A percentile compares a stretch with the other conserved stretches of the same genome.
phyloP scores from a whole-genome alignment of 1,140 invertebrate species.

The Neodiprion fabricii region DNA sequence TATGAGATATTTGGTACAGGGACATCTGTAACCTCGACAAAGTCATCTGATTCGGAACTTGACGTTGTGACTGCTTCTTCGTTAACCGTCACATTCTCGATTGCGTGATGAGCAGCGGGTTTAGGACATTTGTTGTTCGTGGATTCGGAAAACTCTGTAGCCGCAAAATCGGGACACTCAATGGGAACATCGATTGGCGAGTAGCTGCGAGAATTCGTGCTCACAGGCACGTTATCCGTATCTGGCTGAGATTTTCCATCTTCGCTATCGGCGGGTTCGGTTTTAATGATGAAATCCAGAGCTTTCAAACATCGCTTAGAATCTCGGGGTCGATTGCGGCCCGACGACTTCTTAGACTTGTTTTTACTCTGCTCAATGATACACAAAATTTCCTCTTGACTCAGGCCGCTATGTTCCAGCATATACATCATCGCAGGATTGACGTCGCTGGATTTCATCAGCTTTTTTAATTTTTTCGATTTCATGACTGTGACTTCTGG shows the following conservation, averaged over 20 bases:
- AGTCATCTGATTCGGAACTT: conserved; percentile 59
- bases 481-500: conserved; percentile 35
- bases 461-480: conserved; percentile 43
- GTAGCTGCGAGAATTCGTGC: too few relatives aligned
- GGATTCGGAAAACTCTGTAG: too few relatives aligned
- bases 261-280: conserved; percentile 25
- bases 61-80: conserved; percentile 32
- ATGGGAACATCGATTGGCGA: too few relatives aligned
- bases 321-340: neutral
- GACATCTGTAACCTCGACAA: conserved; percentile 50
- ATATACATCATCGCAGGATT: conserved; percentile 69
- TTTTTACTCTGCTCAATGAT: conserved; percentile 65
- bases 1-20: conserved; percentile 28
- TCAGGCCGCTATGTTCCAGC: conserved; percentile 76
- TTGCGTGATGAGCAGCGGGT: too few relatives aligned
- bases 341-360: conserved; percentile 40
- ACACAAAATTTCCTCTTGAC: conserved; percentile 68
- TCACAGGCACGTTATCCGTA: too few relatives aligned
- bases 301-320: conserved; percentile 22
- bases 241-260: too few relatives aligned
- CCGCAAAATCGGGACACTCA: too few relatives aligned
- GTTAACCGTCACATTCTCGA: neutral
- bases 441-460: conserved; percentile 41
- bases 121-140: too few relatives aligned
- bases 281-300: conserved; percentile 52